These are phyloP conservation scores for Isichthys henryi DNA, from an alignment of 2,113 vertebrate species.

Conservation along the genomic window DNA sequence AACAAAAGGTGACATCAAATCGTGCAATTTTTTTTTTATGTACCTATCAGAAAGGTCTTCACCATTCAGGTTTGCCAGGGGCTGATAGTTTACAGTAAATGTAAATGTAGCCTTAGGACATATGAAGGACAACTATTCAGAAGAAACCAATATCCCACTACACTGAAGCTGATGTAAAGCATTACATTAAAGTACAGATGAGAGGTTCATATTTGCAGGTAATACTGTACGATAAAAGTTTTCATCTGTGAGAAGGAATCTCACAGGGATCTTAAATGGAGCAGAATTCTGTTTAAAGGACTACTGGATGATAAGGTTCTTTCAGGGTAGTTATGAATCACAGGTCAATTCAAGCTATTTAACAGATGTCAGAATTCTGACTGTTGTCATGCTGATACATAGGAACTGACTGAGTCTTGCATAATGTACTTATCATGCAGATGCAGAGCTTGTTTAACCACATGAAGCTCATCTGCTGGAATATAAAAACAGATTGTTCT, in stretches of 20 bases:
- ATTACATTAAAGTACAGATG: neutral
- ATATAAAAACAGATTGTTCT: neutral
- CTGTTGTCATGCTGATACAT: neutral
- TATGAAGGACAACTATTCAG: neutral
- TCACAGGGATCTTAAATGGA: neutral
- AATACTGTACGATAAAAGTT: neutral
- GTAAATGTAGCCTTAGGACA: neutral
- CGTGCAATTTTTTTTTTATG: neutral
- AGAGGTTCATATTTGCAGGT: neutral
- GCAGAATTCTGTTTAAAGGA: neutral
- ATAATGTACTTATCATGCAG: neutral
- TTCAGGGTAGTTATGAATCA: neutral
- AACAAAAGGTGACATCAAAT: neutral
- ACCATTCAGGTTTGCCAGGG: neutral
- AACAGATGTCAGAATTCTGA: neutral
- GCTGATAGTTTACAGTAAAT: neutral
- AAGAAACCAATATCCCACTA: neutral
- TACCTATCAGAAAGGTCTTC: neutral
- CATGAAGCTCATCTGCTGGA: neutral
- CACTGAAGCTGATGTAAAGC: neutral
- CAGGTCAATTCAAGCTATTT: neutral
- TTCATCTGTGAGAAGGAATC: neutral
- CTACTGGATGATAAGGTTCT: neutral
- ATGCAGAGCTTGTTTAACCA: neutral
- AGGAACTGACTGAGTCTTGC: neutral